Conservation (phyloP, 2,888 invertebrate genomes). For the Phoenoteleia sp. region DNA sequence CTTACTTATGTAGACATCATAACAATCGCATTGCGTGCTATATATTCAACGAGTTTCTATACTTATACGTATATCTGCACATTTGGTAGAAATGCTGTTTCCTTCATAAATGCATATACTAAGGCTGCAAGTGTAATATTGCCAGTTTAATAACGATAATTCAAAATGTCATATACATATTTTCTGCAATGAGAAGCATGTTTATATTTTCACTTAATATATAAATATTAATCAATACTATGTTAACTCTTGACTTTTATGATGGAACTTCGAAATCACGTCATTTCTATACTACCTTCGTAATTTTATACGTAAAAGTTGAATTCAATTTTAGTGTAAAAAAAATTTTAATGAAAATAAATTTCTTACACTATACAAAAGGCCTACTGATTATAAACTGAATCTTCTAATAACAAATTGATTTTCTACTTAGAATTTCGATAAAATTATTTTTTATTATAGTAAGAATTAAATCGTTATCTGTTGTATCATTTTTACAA, state of each 20-base stretch:
- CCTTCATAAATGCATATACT: slow-evolving; percentile 50
- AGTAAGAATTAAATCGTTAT: too few species aligned
- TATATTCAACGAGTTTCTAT: slow-evolving; percentile 9
- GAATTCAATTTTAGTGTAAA: too few species aligned
- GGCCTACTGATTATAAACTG: too few species aligned
- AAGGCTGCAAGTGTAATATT: slow-evolving; percentile 33
- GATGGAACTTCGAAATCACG: neutral
- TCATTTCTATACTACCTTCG: neutral
- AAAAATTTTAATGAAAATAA: too few species aligned
- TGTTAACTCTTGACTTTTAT: slow-evolving; percentile 6
- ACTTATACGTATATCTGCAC: slow-evolving; percentile 5
- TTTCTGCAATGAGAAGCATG: slow-evolving; percentile 27
- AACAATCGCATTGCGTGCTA: slow-evolving; percentile 1
- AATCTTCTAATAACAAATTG: too few species aligned
- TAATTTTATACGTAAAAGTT: neutral
- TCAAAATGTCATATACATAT: slow-evolving; percentile 46
- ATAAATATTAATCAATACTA: slow-evolving; percentile 51
- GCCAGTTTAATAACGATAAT: slow-evolving; percentile 55
- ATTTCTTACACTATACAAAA: too few species aligned
- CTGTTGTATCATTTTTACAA: too few species aligned
- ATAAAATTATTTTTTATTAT: too few species aligned
- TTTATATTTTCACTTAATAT: slow-evolving; percentile 26
- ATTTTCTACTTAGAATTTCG: too few species aligned
- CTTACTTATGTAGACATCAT: slow-evolving; percentile 5
- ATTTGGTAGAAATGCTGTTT: slow-evolving; percentile 44